Base-by-base conservation (phyloP, 2,797 vertebrate species). In the Falco cherrug region DNA sequence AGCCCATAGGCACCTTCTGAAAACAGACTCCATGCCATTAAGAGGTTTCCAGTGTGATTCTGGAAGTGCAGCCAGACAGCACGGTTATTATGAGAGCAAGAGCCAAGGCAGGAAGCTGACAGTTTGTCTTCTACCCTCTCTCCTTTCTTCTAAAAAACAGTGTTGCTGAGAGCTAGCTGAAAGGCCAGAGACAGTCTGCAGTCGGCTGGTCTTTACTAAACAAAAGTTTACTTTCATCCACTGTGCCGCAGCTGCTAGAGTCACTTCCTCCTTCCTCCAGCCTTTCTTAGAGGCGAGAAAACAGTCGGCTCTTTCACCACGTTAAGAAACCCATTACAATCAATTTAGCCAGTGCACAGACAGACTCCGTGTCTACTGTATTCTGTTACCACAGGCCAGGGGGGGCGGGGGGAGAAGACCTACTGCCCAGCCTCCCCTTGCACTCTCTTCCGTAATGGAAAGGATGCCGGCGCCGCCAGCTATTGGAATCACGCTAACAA, bases 351-450 rank as follows among this genome's bases (percentile, higher is more conserved):
- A 96, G 96, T 10, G 54, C 91, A 84, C 97, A 97, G 98, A 98
- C 98, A 98, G 98, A 98, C 97, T 98, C 96, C 19, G 45, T 75
- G 98, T 84, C 96, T 97, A 97, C 98, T 97, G 97, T 93, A 97
- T 98, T 98, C 97, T 88, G 97, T 98, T 98, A 98, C 98, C 81
- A 33, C 86, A 50, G 89, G 91, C 63, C 78, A 25, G 59, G 64
- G 80, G 60, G 76, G 88, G 88, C 69, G 25, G 80, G 80, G 53
- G 57, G 87, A 87, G 87, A 94, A 87, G 89, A 65, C 96, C 86
- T 51, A 31, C 93, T 92, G 96, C 95, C 96, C 89, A 74, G 96
- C 95, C 96, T 97, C 96, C 95, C 91, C 92, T 95, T 79, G 87
- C 96, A 57, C 96, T 87, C 93, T 91, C 95, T 78, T 91, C 97